Evolutionary conservation across 2,113 vertebrate genomes (phyloP).

Genomic region (Chaetops frenatus): DNA sequence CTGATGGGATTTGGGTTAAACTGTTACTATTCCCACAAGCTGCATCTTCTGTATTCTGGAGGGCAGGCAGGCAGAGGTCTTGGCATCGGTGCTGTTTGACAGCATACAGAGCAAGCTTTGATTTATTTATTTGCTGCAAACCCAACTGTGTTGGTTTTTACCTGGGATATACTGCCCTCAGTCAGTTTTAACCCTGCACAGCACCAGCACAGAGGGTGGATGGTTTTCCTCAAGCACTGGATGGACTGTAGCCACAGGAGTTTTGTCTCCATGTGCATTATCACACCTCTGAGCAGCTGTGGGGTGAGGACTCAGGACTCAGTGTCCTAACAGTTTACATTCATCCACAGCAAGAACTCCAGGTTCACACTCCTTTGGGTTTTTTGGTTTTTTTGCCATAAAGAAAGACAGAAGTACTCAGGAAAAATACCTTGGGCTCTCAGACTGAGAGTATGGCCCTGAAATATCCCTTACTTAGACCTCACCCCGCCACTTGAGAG

Average conservation of each 20-base stretch:
- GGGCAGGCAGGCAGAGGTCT: background rate
- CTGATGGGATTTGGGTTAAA: background rate
- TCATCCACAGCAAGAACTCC: background rate
- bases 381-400: too few relatives aligned
- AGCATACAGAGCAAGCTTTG: background rate
- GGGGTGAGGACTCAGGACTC: background rate
- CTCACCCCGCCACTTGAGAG: background rate
- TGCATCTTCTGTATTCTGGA: background rate
- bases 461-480: background rate
- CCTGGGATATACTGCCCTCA: background rate
- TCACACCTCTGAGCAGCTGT: background rate
- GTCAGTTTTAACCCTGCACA: background rate
- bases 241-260: background rate
- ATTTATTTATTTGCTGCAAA: background rate
- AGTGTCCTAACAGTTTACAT: background rate
- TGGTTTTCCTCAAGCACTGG: background rate
- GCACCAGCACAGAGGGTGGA: background rate
- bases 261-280: background rate
- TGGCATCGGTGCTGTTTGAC: background rate
- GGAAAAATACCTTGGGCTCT: background rate
- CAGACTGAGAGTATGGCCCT: background rate
- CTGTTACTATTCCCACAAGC: background rate
- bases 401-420: background rate
- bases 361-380: background rate
- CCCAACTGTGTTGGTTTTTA: background rate